A percentile compares a stretch with the other conserved stretches of the same genome.
Evolutionary conservation across 2,797 vertebrate species (phyloP).

Genomic region (Periparus ater): DNA sequence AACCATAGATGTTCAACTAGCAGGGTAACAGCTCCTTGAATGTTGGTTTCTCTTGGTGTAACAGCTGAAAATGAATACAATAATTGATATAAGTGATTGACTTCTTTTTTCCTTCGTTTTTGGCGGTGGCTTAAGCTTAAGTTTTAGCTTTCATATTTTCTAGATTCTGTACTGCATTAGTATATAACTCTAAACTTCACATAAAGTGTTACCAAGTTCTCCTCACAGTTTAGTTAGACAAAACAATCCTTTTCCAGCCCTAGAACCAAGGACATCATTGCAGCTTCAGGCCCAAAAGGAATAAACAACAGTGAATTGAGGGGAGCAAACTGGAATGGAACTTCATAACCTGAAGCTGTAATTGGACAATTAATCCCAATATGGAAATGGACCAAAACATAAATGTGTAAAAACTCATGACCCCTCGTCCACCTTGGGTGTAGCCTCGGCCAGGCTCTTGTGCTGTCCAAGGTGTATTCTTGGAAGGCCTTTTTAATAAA

Average conservation of each 20-base stretch:
- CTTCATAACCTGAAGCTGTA: background rate
- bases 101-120: background rate
- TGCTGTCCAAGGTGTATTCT: no score
- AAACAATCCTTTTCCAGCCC: background rate
- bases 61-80: background rate
- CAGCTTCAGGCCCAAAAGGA: no score
- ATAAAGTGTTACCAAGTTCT: background rate
- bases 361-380: background rate
- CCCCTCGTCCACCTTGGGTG: fast-evolving
- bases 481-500: background rate
- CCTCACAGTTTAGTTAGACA: background rate
- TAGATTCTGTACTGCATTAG: background rate
- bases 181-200: background rate
- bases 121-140: background rate
- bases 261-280: fast-evolving
- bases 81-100: background rate
- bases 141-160: background rate
- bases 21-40: background rate
- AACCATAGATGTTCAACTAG: background rate
- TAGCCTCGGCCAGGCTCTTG: fast-evolving
- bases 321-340: background rate
- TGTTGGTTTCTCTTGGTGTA: background rate
- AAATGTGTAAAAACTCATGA: fast-evolving
- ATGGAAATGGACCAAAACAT: background rate
- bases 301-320: fast-evolving